phyloP scores from a whole-genome alignment of 2,888 invertebrate species.

The Litoditis marina region DNA sequence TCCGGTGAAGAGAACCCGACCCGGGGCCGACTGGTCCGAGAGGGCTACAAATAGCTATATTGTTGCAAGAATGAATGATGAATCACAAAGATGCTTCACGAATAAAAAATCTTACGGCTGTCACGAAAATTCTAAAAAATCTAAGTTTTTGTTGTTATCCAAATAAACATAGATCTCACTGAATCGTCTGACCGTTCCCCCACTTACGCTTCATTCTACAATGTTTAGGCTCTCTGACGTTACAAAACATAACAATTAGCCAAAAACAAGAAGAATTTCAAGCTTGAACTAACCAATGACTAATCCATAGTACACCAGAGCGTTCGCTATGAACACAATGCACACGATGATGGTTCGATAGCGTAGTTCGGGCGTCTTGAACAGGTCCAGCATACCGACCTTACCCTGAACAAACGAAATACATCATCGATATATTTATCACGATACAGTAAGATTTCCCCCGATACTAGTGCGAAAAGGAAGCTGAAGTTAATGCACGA shows the following conservation, averaged over 20 bases:
- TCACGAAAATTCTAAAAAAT: too few species aligned
- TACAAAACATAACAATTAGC: too few species aligned
- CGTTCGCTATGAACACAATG: conserved; percentile 61
- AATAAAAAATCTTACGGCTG: too few species aligned
- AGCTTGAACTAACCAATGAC: conserved; percentile 48
- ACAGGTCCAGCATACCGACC: conserved; percentile 32
- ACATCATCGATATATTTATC: neutral
- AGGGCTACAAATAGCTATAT: conserved; percentile 41
- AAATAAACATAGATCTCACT: neutral
- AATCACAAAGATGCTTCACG: too few species aligned
- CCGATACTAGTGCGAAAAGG: too few species aligned
- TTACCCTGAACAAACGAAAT: conserved; percentile 20
- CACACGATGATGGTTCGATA: conserved; percentile 56
- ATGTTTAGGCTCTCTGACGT: neutral
- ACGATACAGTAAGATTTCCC: too few species aligned
- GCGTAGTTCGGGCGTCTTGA: conserved; percentile 36
- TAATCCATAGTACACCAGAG: conserved; percentile 62
- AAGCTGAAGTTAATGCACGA: too few species aligned
- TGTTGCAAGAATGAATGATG: neutral
- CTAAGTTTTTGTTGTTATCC: neutral
- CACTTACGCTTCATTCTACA: too few species aligned
- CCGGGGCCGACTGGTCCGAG: conserved; percentile 60
- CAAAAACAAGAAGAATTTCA: neutral
- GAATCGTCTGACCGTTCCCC: too few species aligned
- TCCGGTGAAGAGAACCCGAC: conserved; percentile 58